A percentile compares a stretch with the other conserved stretches of the same genome.
These are phyloP conservation scores for Turritopsis dohrnii DNA, from an alignment of 30 jellyfish, hydroid and myxozoan species.

Conservation along the genomic window DNA sequence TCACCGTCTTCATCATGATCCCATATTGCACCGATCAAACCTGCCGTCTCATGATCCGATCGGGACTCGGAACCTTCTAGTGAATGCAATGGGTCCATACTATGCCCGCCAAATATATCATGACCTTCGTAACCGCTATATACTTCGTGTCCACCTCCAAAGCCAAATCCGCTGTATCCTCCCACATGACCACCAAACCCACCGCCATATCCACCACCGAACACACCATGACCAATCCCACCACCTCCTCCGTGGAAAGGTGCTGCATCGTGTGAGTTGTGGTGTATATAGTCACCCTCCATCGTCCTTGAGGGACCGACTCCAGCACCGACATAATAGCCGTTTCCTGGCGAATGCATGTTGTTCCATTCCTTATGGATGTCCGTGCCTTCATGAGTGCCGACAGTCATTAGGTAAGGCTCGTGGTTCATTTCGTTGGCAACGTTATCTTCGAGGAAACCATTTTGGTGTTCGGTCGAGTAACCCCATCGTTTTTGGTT, in stretches of 20 bases:
- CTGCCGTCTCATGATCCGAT: slow-evolving; percentile 13
- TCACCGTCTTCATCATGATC: slow-evolving; percentile 17
- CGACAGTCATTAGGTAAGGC: slow-evolving; percentile 74
- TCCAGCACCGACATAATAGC: slow-evolving; percentile 82
- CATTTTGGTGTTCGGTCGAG: slow-evolving; percentile 12
- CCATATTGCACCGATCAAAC: slow-evolving; percentile 20
- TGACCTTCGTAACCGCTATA: neutral
- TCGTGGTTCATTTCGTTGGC: neutral
- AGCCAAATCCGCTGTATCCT: neutral
- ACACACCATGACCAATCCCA: neutral
- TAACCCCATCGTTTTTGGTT: neutral
- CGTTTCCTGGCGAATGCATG: slow-evolving; percentile 82
- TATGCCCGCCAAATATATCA: neutral
- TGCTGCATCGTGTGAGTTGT: slow-evolving; percentile 58
- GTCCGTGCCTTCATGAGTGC: slow-evolving; percentile 73
- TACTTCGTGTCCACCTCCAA: neutral
- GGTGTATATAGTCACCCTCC: slow-evolving; percentile 81
- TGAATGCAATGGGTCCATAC: slow-evolving; percentile 22
- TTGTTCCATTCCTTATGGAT: slow-evolving; percentile 72
- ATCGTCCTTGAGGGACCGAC: slow-evolving; percentile 77
- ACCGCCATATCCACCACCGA: slow-evolving; percentile 1
- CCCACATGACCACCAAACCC: neutral
- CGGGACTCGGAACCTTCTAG: neutral
- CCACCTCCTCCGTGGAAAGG: neutral
- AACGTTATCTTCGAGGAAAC: slow-evolving; percentile 25